phyloP scores from a whole-genome alignment of 2,797 vertebrate genomes.

The Cossypha dichroa region DNA sequence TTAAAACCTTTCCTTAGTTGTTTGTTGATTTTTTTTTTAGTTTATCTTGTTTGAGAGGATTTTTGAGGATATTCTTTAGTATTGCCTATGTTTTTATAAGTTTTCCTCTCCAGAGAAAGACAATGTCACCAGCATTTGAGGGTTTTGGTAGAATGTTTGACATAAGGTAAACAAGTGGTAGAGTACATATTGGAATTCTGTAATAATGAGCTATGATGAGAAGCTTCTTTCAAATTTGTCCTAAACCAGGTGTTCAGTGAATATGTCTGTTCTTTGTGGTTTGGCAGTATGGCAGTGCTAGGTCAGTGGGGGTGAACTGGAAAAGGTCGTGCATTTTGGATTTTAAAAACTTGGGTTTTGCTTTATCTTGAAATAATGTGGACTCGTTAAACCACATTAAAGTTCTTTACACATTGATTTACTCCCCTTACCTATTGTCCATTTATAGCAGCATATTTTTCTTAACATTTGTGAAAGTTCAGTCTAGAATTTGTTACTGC shows the following conservation, averaged over 20 bases:
- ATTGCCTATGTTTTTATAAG: not conserved
- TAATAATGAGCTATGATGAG: not conserved
- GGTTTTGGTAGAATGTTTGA: not conserved
- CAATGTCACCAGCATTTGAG: not conserved
- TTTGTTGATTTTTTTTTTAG: not conserved
- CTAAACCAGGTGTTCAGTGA: not conserved
- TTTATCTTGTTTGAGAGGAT: not conserved
- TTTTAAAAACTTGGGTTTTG: not conserved
- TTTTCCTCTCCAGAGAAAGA: not conserved
- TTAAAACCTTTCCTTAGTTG: not conserved
- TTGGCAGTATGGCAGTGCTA: not conserved
- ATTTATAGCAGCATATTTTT: not conserved
- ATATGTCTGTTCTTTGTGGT: not conserved
- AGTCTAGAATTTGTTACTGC: not conserved
- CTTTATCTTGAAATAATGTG: not conserved
- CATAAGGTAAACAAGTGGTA: not conserved
- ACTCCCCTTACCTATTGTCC: not conserved
- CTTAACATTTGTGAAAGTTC: not conserved
- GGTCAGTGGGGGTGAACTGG: not conserved
- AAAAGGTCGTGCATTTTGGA: not conserved
- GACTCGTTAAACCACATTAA: not conserved
- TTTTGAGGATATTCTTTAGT: not conserved
- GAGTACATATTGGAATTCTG: not conserved
- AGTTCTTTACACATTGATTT: not conserved
- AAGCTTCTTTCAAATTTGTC: not conserved